These are phyloP conservation scores for Rhinogobius similis DNA, from an alignment of 2,113 vertebrate species.

Conservation along the genomic window DNA sequence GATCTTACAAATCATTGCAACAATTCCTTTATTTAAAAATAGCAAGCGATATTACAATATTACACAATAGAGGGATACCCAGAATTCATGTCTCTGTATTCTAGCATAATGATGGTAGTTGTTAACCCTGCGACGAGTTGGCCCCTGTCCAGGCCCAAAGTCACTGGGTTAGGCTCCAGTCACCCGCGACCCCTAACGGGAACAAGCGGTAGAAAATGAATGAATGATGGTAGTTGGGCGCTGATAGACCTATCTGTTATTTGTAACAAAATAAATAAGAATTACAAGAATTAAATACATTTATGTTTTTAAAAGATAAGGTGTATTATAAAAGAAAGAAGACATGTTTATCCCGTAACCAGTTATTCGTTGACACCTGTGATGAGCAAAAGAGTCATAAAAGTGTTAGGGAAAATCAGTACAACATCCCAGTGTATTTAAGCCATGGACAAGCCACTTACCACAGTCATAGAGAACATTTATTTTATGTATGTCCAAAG, in stretches of 20 bases:
- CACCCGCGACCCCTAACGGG: too few relatives aligned
- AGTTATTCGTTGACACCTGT: conserved; percentile 53
- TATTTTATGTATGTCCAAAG: conserved; percentile 81
- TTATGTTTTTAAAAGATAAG: not conserved
- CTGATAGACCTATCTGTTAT: not conserved
- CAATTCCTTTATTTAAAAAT: not conserved
- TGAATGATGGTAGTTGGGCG: too few relatives aligned
- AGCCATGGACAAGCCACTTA: conserved; percentile 45
- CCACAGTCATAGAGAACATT: conserved; percentile 83
- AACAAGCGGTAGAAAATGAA: too few relatives aligned
- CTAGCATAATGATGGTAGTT: not conserved
- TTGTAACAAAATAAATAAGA: not conserved
- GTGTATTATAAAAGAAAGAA: not conserved
- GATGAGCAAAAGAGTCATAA: conserved; percentile 15
- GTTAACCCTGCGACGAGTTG: too few relatives aligned
- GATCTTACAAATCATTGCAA: not conserved
- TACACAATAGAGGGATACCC: not conserved
- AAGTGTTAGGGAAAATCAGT: not conserved
- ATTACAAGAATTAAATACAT: not conserved
- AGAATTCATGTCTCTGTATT: too few relatives aligned
- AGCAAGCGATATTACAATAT: not conserved
- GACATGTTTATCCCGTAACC: conserved; percentile 9
- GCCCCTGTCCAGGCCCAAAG: too few relatives aligned
- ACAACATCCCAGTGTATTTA: not conserved
- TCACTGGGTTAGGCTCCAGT: too few relatives aligned